Evolutionary conservation across 2,797 vertebrate species (phyloP).

Genomic region (Chromobotia macracanthus): DNA sequence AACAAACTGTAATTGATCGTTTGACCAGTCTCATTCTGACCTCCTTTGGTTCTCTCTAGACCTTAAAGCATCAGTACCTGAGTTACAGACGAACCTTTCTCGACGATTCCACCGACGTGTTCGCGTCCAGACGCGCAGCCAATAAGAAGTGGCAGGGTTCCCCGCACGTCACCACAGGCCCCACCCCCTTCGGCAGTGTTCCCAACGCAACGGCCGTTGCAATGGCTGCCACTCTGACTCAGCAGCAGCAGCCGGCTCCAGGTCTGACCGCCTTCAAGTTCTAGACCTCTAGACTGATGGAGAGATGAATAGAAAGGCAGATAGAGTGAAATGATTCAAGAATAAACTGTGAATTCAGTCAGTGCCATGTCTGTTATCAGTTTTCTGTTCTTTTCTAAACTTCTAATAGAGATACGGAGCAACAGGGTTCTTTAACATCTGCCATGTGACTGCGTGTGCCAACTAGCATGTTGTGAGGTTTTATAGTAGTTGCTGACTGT

Average conservation of each 20-base stretch:
- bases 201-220: constrained; percentile 98
- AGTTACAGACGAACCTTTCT: constrained; percentile 93
- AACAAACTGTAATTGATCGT: too few relatives aligned
- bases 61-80: constrained; percentile 97
- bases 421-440: constrained; percentile 26
- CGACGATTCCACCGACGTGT: constrained; percentile 94
- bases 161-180: constrained; percentile 90
- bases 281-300: constrained; percentile 77
- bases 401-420: not conserved
- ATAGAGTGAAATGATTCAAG: constrained; percentile 12
- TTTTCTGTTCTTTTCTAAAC: not conserved
- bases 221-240: constrained; percentile 98
- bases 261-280: constrained; percentile 99
- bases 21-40: not conserved
- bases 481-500: constrained; percentile 1
- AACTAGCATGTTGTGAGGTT: constrained; percentile 22
- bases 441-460: constrained; percentile 1
- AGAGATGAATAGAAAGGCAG: constrained; percentile 1
- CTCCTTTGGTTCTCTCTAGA: constrained; percentile 71
- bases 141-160: constrained; percentile 92
- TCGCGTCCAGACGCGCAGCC: constrained; percentile 90
- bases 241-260: constrained; percentile 99
- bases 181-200: constrained; percentile 94
- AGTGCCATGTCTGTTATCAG: constrained; percentile 33
- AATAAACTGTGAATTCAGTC: constrained; percentile 49